Evolutionary conservation across 2,888 invertebrate species (phyloP), one percentile per base, ranked within the genome.

Genomic region (Ectemnius lituratus): DNA sequence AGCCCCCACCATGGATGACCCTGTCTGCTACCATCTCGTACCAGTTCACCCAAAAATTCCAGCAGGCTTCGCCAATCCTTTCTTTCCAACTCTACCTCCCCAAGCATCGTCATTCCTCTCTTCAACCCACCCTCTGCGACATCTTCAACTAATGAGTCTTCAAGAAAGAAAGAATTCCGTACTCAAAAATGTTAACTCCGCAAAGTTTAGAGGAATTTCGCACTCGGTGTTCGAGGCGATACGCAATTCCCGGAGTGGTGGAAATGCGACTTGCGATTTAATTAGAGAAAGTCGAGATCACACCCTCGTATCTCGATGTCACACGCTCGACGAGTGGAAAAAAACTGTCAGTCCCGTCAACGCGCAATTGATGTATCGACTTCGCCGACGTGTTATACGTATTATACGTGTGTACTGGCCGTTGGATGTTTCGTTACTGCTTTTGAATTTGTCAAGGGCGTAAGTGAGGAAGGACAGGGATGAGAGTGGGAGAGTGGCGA

Each of bases 1-100:
- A 67, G 63, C 76, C 82, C 83, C 79, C 76, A 79, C 82, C 84
- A 81, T 78, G 46, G 49, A 70, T 70, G 70, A 83, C 83, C 81
- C 73, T 67, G 70, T 81, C 84, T 72, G 58, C 73, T 59, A 49
- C 49, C 70, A 67, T 63, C 69, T 59, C 47, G 62, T 67, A 61
- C 73, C 75, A 70, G 57, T 45, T 66, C 64, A 62, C 52, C 82
- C 70, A 81, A 82, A 82, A 81, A 83, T 75, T 83, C 62, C 62
- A n/a, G 16, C 68, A 16, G 11, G 23, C 46, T 58, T 23, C 67
- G 63, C 76, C 37, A 37, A 37, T 11, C 11, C 37, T 37, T 37
- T 37, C 37, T 11, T 6, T 6, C 23, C 45, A 23, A 52, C 52
- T 52, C 6, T 13, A 16, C 14, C 1, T 23, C 59, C 46, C 14